Conservation (phyloP, 2,113 vertebrate species). For the Channa maculata region DNA sequence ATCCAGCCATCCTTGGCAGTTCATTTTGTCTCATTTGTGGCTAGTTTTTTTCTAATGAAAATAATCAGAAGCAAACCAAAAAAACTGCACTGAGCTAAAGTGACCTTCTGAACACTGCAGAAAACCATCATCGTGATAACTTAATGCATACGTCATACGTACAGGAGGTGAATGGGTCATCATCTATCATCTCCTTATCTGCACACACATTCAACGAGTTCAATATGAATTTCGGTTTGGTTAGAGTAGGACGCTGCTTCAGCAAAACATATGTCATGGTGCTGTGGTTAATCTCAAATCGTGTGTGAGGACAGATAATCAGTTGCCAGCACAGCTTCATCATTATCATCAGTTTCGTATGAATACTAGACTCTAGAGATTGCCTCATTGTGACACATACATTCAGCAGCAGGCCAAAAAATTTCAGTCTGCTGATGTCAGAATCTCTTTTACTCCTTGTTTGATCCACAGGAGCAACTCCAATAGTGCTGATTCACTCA, state of each 20-base stretch:
- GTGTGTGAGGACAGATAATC: constrained; percentile 39
- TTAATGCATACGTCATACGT: constrained; percentile 20
- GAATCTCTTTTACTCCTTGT: constrained; percentile 9
- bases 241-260: constrained; percentile 12
- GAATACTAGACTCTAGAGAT: constrained; percentile 29
- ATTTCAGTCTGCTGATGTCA: constrained; percentile 45
- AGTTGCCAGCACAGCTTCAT: constrained; percentile 48
- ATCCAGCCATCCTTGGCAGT: constrained; percentile 39
- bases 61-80: constrained; percentile 21
- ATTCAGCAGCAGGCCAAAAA: constrained; percentile 27
- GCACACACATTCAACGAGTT: constrained; percentile 33
- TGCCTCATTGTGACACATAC: constrained; percentile 24
- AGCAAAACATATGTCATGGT: constrained; percentile 44
- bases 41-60: constrained; percentile 52
- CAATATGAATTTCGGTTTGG: constrained; percentile 33
- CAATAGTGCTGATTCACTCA: constrained; percentile 9
- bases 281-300: constrained; percentile 39
- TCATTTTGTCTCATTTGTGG: constrained; percentile 56
- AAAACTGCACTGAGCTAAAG: constrained; percentile 20
- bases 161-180: constrained; percentile 5
- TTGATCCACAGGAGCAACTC: constrained; percentile 8
- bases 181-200: constrained; percentile 59
- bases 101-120: constrained; percentile 25
- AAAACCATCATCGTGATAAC: constrained; percentile 18
- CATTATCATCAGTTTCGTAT: constrained; percentile 29